Evolutionary conservation across 1,140 invertebrate genomes (phyloP).

Genomic region (Diabrotica virgifera): DNA sequence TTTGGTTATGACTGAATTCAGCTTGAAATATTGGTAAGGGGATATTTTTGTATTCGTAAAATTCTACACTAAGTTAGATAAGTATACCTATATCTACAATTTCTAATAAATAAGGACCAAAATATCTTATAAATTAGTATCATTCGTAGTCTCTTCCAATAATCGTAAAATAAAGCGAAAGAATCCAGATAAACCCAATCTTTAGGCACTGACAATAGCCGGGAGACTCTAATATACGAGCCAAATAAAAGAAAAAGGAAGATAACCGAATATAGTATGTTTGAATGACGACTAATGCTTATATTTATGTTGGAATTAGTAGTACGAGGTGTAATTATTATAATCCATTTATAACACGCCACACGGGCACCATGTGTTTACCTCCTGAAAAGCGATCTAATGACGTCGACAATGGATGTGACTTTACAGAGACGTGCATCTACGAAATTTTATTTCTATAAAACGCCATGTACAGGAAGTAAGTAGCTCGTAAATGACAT

Average conservation of each 20-base stretch:
- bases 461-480: too few species aligned
- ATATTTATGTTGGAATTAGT: conserved; percentile 1
- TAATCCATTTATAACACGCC: conserved; percentile 2
- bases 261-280: neutral
- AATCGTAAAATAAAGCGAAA: too few species aligned
- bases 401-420: neutral
- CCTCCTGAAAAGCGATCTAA: neutral
- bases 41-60: too few species aligned
- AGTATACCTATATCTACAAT: too few species aligned
- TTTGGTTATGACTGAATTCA: too few species aligned
- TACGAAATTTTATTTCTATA: neutral
- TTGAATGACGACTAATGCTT: conserved; percentile 2
- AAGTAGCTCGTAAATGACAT: too few species aligned
- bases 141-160: too few species aligned
- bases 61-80: too few species aligned
- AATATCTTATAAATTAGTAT: too few species aligned
- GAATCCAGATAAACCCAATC: too few species aligned
- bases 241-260: conserved; percentile 3
- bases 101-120: too few species aligned
- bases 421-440: neutral
- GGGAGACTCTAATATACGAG: neutral
- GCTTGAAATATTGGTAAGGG: too few species aligned
- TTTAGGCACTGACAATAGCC: neutral
- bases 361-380: conserved; percentile 1
- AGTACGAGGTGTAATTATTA: conserved; percentile 1